These are phyloP conservation scores for Cromileptes altivelis DNA, from an alignment of 2,113 vertebrate genomes.

Conservation along the genomic window DNA sequence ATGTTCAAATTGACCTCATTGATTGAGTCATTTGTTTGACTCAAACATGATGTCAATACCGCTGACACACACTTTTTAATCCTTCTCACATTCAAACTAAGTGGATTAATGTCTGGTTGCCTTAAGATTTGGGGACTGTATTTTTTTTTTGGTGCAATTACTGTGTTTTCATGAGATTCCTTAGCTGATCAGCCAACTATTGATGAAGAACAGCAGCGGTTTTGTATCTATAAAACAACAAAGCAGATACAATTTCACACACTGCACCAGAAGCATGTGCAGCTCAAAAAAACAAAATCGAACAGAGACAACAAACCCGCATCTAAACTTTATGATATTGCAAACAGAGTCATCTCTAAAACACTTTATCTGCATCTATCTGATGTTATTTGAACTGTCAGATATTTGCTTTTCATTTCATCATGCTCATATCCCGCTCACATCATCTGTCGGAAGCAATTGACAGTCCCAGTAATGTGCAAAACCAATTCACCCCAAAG, in stretches of 20 bases:
- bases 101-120: neutral
- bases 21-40: neutral
- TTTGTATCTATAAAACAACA: constrained; percentile 1
- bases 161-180: neutral
- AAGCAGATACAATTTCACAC: neutral
- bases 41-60: too few relatives aligned
- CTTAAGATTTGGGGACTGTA: neutral
- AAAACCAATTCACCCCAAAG: constrained; percentile 14
- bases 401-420: constrained; percentile 60
- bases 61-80: too few relatives aligned
- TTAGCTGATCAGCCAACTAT: neutral
- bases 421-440: constrained; percentile 22
- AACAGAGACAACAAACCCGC: neutral
- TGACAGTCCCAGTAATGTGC: neutral
- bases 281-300: neutral
- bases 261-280: neutral
- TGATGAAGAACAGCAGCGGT: neutral
- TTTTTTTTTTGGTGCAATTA: neutral
- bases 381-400: constrained; percentile 38
- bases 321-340: neutral
- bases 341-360: constrained; percentile 7
- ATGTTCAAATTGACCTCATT: neutral
- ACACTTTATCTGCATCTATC: constrained; percentile 10
- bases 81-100: neutral
- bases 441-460: constrained; percentile 49